Base-by-base conservation (phyloP, 2,113 vertebrate genomes). In the Callaeas wilsoni region DNA sequence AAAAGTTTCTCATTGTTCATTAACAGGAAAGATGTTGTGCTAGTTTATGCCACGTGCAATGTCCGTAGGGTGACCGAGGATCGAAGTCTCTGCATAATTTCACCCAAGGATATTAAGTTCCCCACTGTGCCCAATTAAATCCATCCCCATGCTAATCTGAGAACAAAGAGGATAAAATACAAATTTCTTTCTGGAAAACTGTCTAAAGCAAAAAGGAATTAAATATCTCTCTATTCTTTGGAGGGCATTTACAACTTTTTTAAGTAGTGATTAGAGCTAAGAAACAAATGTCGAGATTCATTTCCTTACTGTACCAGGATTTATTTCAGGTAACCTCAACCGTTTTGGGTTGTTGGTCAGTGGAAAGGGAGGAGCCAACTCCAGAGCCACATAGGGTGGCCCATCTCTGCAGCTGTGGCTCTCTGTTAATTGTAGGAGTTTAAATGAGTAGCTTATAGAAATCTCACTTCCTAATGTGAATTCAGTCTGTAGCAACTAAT, bases 121-220 rank as follows among this genome's bases (percentile, higher is more conserved):
- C 92, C 92, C 88, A 86, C 88, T 93, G 93, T 92, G 94, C 93
- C 90, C 73, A 97, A 97, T 96, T 97, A 96, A 97, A 90, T 69
- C 76, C 86, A 92, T 94, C 29, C 90, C 82, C 68, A 67, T 90
- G 85, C 68, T 92, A 90, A 95, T 96, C 85, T 86, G 71, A 94
- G 96, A 96, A 95, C 94, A 95, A 96, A 95, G 83, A 94, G 88
- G 92, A 89, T 92, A 93, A 94, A 94, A 92, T 68, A 90, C 29
- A 57, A 89, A 92, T 90, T 84, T 89, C 78, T 96, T 94, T 96
- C 90, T 96, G 76, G 83, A 94, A 97, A 90, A 68, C 39, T 75
- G 47, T 95, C 77, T 84, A 79, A 94, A 86, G 88, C 53, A 78
- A 92, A 84, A 96, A 89, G 62, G 91, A 93, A 95, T 94, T 94